A percentile compares a stretch with the other conserved stretches of the same genome.
Conservation (phyloP, 2,797 vertebrate species). For the Channa striata region DNA sequence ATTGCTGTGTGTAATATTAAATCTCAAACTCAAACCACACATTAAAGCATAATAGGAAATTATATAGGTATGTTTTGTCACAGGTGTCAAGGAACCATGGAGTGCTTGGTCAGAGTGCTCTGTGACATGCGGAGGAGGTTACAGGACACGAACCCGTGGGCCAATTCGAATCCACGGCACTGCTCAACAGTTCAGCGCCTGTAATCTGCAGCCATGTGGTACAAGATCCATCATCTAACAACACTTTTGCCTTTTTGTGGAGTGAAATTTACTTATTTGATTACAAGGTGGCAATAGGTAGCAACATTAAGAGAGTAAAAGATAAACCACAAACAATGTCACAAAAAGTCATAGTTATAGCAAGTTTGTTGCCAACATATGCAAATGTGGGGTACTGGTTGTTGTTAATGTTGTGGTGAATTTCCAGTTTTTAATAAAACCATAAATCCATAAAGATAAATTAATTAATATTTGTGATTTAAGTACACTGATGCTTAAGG, state of each 20-base stretch:
- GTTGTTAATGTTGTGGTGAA: too few species aligned
- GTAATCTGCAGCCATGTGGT: slow-evolving; percentile 88
- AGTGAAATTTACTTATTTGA: neutral
- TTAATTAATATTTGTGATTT: neutral
- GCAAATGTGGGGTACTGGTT: too few species aligned
- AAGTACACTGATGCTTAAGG: neutral
- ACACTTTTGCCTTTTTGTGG: neutral
- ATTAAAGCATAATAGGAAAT: too few species aligned
- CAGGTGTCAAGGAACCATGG: slow-evolving; percentile 86
- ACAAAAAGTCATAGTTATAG: neutral
- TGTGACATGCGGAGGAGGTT: slow-evolving; percentile 89
- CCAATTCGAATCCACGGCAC: slow-evolving; percentile 76
- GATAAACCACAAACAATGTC: neutral
- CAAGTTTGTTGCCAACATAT: too few species aligned
- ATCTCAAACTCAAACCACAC: too few species aligned
- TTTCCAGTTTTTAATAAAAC: neutral
- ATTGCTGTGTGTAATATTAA: neutral
- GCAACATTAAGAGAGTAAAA: neutral
- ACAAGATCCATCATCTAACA: slow-evolving; percentile 12
- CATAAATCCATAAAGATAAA: neutral
- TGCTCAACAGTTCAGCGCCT: slow-evolving; percentile 88
- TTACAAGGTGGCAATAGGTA: neutral
- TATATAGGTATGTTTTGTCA: slow-evolving; percentile 7
- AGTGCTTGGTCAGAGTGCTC: slow-evolving; percentile 88
- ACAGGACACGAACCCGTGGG: slow-evolving; percentile 85